These are phyloP conservation scores for Netta rufina DNA, from an alignment of 2,797 vertebrate genomes.

Conservation along the genomic window DNA sequence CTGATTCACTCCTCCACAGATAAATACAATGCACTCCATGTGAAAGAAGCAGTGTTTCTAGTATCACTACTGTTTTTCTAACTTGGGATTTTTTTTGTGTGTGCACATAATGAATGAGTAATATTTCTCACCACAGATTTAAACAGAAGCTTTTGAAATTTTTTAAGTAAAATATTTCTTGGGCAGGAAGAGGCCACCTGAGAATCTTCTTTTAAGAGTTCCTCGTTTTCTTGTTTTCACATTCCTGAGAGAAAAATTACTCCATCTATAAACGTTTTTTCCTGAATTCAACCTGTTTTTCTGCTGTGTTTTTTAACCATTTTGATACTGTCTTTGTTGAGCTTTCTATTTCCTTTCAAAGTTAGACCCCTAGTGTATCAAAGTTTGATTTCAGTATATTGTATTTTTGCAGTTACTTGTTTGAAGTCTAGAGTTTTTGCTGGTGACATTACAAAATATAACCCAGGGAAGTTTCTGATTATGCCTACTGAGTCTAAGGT, in stretches of 20 bases:
- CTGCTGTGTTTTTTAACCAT: background rate
- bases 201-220: background rate
- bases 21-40: background rate
- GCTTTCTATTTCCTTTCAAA: background rate
- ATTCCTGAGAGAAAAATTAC: background rate
- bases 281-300: background rate
- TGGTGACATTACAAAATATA: background rate
- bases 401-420: background rate
- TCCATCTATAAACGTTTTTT: background rate
- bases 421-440: background rate
- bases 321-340: background rate
- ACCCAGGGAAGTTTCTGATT: background rate
- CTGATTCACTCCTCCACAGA: background rate
- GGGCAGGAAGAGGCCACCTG: background rate
- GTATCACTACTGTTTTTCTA: background rate
- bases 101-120: background rate
- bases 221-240: background rate
- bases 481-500: background rate
- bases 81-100: background rate
- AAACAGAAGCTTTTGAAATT: background rate
- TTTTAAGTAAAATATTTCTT: background rate
- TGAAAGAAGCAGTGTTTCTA: background rate
- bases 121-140: background rate
- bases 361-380: slow-evolving; percentile 3
- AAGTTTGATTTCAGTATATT: background rate